Base-by-base conservation (phyloP, 2,888 invertebrate genomes). In the Hemaris fuciformis region DNA sequence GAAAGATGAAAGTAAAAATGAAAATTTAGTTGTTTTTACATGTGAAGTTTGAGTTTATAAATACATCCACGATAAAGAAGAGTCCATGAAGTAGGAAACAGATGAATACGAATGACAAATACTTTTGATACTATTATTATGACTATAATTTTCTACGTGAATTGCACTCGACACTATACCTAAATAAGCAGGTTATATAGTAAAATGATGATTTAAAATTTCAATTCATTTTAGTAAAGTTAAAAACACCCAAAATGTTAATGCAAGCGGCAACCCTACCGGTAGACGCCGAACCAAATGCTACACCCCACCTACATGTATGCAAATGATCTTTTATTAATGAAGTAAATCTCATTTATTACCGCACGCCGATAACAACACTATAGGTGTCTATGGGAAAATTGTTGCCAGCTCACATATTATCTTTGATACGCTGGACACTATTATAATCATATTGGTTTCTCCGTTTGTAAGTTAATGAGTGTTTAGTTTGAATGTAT, bases 291-390 rank as follows among this genome's bases (percentile, higher is more conserved):
- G 66, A 70, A 66, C 69, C 65, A 63, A 77, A 74, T 67, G 68
- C 70, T 72, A 73, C 74, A n/a, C n/a, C n/a, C 81, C 84, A 84
- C 87, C 85, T 82, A 87, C 85, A 75, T 74, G 38, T 77, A 81
- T 80, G 79, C 74, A 81, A 85, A 85, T 83, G 62, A 68, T 72
- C 72, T 68, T 72, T 77, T 74, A 69, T 71, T 78, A 84, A 84
- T 81, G 79, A 81, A 82, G 79, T 79, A 82, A 85, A 83, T 82
- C 80, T 82, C 81, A 78, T 84, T 84, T 83, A 81, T 83, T 81
- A 82, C 76, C 68, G 69, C 67, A 70, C 71, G 70, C 68, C 71
- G 73, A 81, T 81, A 75, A 74, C 71, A 75, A 79, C 79, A 80
- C 79, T 74, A 76, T 61, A 78, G 75, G 79, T 79, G 81, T 81